Conservation (phyloP, 2,888 invertebrate species). For the Netelia inedita region DNA sequence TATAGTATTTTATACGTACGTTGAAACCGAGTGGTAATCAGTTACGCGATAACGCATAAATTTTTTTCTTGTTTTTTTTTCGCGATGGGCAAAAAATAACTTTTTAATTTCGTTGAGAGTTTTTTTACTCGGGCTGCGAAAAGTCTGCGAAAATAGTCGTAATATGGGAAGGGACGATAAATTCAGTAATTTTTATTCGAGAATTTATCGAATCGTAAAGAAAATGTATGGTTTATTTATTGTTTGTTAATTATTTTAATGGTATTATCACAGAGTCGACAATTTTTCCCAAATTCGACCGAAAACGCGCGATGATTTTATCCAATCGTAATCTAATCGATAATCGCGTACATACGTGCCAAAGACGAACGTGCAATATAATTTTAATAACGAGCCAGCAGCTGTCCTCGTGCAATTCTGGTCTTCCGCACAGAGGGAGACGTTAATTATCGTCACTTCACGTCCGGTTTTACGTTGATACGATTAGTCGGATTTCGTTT, state of each 20-base stretch:
- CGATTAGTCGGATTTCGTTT: not conserved
- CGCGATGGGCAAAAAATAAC: not conserved
- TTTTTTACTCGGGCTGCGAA: not conserved
- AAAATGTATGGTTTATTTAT: not conserved
- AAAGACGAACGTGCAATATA: slow-evolving; percentile 15
- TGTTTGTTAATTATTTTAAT: not conserved
- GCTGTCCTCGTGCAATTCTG: slow-evolving; percentile 13
- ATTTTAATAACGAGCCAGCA: slow-evolving; percentile 23
- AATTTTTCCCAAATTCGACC: slow-evolving; percentile 37
- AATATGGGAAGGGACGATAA: not conserved
- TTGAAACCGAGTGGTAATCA: not conserved
- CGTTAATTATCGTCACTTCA: slow-evolving; percentile 7
- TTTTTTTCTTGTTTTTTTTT: not conserved
- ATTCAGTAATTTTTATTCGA: not conserved
- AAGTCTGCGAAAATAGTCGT: slow-evolving; percentile 3
- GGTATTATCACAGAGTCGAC: slow-evolving; percentile 1
- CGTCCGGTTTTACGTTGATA: slow-evolving; percentile 7
- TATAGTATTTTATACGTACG: not conserved
- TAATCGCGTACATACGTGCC: slow-evolving; percentile 29
- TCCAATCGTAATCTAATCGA: slow-evolving; percentile 34
- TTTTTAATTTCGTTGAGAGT: slow-evolving; percentile 47
- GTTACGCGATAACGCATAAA: not conserved
- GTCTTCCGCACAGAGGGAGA: slow-evolving; percentile 2
- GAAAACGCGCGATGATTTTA: slow-evolving; percentile 25
- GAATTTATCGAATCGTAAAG: not conserved